A percentile compares a stretch with the other conserved stretches of the same genome.
phyloP scores from a whole-genome alignment of 2,797 vertebrate species.

The Sphenodon punctatus region DNA sequence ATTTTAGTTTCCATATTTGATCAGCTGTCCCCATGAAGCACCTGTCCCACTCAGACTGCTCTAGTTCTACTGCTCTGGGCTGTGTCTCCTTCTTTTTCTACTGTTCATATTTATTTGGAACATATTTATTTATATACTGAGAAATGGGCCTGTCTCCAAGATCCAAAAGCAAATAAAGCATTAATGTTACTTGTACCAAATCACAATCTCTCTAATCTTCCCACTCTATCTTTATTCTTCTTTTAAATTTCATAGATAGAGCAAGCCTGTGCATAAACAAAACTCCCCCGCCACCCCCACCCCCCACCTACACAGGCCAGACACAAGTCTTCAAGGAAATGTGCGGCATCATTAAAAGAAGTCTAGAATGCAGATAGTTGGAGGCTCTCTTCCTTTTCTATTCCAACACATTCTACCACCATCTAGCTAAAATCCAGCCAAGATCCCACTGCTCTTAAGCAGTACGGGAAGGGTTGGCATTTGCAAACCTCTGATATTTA shows the following conservation, averaged over 20 bases:
- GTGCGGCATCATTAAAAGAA: not conserved
- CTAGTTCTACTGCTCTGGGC: not conserved
- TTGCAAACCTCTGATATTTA: accelerated
- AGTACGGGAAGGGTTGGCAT: not conserved
- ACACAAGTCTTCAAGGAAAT: not conserved
- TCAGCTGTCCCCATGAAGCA: not conserved
- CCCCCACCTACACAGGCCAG: not conserved
- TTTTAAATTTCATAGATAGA: slow-evolving; percentile 47
- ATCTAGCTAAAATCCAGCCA: not conserved
- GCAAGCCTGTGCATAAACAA: slow-evolving; percentile 51
- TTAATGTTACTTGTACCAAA: slow-evolving; percentile 40
- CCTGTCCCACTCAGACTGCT: not conserved
- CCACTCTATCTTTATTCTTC: slow-evolving; percentile 52
- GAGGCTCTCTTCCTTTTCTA: not conserved
- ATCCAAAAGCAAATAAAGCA: slow-evolving; percentile 48
- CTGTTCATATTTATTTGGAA: not conserved
- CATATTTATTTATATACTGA: slow-evolving; percentile 24
- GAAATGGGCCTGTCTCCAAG: slow-evolving; percentile 29
- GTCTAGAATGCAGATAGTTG: not conserved
- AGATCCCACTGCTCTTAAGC: not conserved
- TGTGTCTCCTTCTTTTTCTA: not conserved
- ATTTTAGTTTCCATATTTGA: not conserved
- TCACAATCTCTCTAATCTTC: slow-evolving; percentile 48
- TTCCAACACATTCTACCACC: no score
- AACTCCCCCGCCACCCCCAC: not conserved